These are phyloP conservation scores for Smutsia gigantea DNA, from an alignment of 2,797 vertebrate species.

Conservation along the genomic window DNA sequence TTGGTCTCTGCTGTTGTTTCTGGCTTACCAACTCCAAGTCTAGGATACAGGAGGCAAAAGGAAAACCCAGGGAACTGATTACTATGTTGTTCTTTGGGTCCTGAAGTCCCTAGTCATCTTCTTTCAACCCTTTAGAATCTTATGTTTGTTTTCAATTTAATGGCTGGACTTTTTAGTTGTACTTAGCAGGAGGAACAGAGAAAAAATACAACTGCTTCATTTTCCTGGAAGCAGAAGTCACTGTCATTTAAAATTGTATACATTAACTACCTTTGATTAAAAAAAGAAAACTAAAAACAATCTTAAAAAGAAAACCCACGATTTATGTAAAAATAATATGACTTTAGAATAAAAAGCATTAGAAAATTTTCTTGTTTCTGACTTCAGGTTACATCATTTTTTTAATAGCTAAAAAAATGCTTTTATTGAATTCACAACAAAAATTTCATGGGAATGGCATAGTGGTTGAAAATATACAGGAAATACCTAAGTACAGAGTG, in stretches of 20 bases:
- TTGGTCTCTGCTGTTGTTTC: neutral
- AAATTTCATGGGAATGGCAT: constrained; percentile 19
- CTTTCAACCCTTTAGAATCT: neutral
- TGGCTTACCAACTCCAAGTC: neutral
- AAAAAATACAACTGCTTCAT: neutral
- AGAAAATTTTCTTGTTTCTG: constrained; percentile 27
- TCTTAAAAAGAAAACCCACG: neutral
- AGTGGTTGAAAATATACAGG: constrained; percentile 47
- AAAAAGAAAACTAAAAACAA: constrained; percentile 19
- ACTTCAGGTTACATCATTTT: constrained; percentile 21
- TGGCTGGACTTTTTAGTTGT: neutral
- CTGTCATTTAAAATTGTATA: constrained; percentile 40
- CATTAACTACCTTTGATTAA: constrained; percentile 27
- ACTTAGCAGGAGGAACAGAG: neutral
- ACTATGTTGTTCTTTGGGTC: neutral
- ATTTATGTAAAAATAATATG: neutral
- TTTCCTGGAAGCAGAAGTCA: constrained; percentile 31
- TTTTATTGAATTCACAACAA: constrained; percentile 28
- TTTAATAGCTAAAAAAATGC: constrained; percentile 29
- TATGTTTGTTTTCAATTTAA: neutral
- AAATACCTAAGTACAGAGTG: neutral
- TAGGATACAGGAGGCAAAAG: neutral
- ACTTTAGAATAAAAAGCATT: constrained; percentile 38
- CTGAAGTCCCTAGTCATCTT: neutral
- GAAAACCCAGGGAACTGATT: neutral